Evolutionary conservation across 2,113 vertebrate genomes (phyloP), one percentile per base, ranked within the genome.

Genomic region (Urocynchramus pylzowi): DNA sequence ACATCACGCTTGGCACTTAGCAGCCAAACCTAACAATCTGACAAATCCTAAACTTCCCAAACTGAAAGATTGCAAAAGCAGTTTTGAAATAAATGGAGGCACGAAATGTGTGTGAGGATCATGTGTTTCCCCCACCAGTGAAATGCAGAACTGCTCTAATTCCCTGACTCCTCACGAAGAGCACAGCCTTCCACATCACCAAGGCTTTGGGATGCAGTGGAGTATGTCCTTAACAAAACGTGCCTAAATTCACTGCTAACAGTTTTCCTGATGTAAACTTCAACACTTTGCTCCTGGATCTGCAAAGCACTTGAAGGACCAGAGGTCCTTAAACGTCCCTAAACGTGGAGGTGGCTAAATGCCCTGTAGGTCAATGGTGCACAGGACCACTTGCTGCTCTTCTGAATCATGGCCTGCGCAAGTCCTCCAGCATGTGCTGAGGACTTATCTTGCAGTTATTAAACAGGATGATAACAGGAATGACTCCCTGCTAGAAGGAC

Each of bases 321-420:
- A 35, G 15, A 59, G n/a, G 22, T 35, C n/a, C 22, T 35, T 16
- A 24, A 59, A 59, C 1, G 10, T 35, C n/a, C n/a, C 56, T 59
- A 35, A 59, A 35, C 56, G 53, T 0, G 0, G 54, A 63, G 44
- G 54, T 30, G 37, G 22, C 30, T 28, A 33, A 60, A 31, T 13
- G 33, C 30, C 30, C 39, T 30, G 35, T 1, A 56, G 37, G 13
- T 26, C 50, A 61, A 12, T 2, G 8, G 18, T 26, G 28, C 31
- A 4, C 11, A 26, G 16, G 33, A 13, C 31, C 20, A 23, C 20
- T 39, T 0, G 0, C 28, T 49, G 56, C 73, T n/a, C 27, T 82
- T 69, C 88, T 75, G 37, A 70, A 74, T 20, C 52, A 45, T 0
- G 0, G 21, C 30, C 84, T 59, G 18, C 31, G 50, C 1, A 0